Conservation (phyloP, 1,140 invertebrate genomes). For the Steinernema khuongi region DNA sequence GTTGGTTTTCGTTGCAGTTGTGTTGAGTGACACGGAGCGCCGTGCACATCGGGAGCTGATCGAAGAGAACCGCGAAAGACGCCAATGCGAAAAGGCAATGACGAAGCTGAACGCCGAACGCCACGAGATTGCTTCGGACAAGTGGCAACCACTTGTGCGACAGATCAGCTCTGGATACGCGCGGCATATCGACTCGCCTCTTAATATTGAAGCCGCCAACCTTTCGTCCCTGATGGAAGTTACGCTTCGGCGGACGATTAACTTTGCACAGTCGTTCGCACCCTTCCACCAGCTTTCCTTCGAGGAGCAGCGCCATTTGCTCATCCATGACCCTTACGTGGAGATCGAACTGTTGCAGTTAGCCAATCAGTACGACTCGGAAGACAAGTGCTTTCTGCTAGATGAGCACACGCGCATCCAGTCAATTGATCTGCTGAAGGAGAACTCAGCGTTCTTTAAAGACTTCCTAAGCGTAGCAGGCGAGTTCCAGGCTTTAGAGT, state of each 20-base stretch:
- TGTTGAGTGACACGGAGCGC: slow-evolving; percentile 30
- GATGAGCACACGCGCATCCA: slow-evolving; percentile 2
- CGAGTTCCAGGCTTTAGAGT: slow-evolving; percentile 19
- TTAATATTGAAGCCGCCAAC: not conserved
- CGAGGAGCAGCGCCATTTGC: slow-evolving; percentile 14
- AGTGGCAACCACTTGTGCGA: slow-evolving; percentile 21
- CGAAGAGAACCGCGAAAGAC: slow-evolving; percentile 29
- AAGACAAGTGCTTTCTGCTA: not conserved
- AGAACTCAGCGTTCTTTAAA: not conserved
- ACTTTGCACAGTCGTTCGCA: slow-evolving; percentile 7
- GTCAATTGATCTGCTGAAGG: not conserved
- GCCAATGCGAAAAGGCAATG: slow-evolving; percentile 23
- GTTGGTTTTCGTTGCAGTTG: slow-evolving; percentile 25
- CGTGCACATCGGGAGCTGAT: slow-evolving; percentile 30
- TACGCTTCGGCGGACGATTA: not conserved
- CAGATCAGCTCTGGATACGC: slow-evolving; percentile 15
- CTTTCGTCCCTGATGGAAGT: not conserved
- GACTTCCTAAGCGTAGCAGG: slow-evolving; percentile 18
- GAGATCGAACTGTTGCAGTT: not conserved
- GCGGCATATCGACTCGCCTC: not conserved
- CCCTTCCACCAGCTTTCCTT: not conserved
- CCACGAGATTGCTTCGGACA: not conserved
- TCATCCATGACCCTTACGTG: slow-evolving; percentile 22
- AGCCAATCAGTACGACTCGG: not conserved
- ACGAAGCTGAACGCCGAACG: slow-evolving; percentile 16